These are phyloP conservation scores for Cinara cedri DNA, from an alignment of 2,888 invertebrate species.

Conservation along the genomic window DNA sequence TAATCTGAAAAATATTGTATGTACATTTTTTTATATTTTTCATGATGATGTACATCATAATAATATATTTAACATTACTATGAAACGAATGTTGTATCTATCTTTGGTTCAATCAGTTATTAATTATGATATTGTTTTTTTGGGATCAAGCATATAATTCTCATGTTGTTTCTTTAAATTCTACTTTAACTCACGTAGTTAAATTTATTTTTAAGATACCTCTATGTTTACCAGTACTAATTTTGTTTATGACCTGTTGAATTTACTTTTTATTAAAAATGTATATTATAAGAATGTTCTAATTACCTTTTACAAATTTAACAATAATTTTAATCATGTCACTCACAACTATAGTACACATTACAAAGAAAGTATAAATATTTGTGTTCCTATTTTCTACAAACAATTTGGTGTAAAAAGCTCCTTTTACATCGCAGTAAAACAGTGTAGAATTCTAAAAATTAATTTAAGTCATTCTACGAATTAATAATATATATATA, in stretches of 20 bases:
- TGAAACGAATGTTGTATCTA: neutral
- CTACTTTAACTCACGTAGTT: neutral
- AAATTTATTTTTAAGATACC: neutral
- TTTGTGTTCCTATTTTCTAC: no score
- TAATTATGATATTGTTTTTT: neutral
- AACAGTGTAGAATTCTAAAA: no score
- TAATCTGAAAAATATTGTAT: neutral
- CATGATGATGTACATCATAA: neutral
- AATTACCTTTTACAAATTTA: no score
- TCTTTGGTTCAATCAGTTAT: neutral
- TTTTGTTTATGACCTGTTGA: no score
- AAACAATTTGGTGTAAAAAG: no score
- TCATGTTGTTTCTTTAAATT: neutral
- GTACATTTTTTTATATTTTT: neutral
- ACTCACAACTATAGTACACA: no score
- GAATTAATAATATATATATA: no score
- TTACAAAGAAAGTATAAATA: no score
- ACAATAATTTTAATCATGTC: no score
- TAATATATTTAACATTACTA: neutral
- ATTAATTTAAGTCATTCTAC: no score
- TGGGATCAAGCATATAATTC: neutral
- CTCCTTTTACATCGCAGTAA: no score
- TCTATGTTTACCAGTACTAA: neutral
- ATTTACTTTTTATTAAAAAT: neutral
- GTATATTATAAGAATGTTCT: neutral